Evolutionary conservation across 2,113 vertebrate genomes (phyloP).

Genomic region (Psophia crepitans): DNA sequence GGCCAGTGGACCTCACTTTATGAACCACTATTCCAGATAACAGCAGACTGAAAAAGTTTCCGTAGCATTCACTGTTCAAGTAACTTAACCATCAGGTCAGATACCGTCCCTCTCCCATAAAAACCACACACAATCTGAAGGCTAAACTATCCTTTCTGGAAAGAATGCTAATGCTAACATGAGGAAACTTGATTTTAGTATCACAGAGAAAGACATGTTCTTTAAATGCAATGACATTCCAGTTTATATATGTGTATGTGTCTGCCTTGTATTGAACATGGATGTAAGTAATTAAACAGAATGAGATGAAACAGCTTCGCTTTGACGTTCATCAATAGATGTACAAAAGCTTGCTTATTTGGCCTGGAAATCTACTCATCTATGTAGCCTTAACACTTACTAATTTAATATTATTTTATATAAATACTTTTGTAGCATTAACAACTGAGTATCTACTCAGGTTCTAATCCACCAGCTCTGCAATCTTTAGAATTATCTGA

Average conservation of each 20-base stretch:
- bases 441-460: neutral
- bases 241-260: conserved; percentile 22
- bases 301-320: conserved; percentile 45
- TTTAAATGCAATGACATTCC: neutral
- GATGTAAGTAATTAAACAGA: neutral
- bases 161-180: neutral
- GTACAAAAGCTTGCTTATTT: neutral
- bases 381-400: neutral
- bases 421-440: neutral
- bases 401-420: neutral
- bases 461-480: neutral
- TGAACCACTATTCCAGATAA: neutral
- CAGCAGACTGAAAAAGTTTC: neutral
- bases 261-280: neutral
- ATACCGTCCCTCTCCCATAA: neutral
- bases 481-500: neutral
- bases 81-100: neutral
- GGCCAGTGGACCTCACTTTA: neutral
- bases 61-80: neutral
- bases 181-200: conserved; percentile 1
- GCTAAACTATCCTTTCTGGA: neutral
- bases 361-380: neutral
- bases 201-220: neutral
- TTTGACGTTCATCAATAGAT: neutral
- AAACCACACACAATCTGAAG: neutral